Percentiles rank a stretch among this genome's conserved stretches.
Evolutionary conservation across 2,113 vertebrate species (phyloP).

Genomic region (Poicephalus gulielmi): DNA sequence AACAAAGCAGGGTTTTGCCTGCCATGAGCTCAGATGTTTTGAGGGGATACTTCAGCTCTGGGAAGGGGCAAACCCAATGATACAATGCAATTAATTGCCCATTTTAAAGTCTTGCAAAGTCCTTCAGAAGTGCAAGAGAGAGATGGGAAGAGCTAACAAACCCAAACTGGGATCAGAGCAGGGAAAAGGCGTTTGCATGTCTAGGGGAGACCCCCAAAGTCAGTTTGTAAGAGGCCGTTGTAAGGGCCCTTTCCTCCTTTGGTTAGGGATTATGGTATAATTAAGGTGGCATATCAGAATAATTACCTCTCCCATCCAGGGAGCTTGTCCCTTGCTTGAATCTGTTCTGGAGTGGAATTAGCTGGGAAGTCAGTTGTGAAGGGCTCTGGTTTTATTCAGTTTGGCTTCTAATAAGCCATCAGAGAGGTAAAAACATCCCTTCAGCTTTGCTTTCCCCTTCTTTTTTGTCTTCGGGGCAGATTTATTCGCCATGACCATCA

Average conservation of each 20-base stretch:
- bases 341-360: slow-evolving; percentile 14
- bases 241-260: neutral
- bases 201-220: neutral
- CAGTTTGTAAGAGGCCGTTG: neutral
- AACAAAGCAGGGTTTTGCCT: neutral
- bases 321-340: neutral
- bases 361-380: neutral
- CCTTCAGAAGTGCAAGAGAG: neutral
- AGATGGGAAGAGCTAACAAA: neutral
- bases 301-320: slow-evolving; percentile 11
- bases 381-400: neutral
- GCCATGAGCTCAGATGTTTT: neutral
- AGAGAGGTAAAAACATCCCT: neutral
- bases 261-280: neutral
- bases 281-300: slow-evolving; percentile 41
- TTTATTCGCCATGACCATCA: neutral
- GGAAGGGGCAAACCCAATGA: neutral
- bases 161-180: neutral
- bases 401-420: neutral
- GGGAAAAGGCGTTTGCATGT: neutral
- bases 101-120: neutral
- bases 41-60: neutral
- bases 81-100: neutral
- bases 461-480: neutral
- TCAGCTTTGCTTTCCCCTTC: neutral